Evolutionary conservation across 2,113 vertebrate species (phyloP).

Genomic region (Bubo bubo): DNA sequence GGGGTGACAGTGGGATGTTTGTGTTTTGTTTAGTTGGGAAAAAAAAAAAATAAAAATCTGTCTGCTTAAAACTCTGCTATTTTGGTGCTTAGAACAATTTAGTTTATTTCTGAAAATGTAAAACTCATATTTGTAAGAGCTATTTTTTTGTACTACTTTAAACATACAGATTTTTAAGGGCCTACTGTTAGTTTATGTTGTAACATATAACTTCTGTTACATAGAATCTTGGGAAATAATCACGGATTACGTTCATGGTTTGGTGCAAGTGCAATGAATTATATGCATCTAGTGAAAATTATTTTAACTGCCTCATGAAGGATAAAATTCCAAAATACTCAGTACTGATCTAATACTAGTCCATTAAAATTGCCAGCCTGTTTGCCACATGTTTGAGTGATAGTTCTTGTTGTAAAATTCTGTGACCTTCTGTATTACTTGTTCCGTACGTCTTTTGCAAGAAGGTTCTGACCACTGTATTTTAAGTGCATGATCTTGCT

Average conservation of each 20-base stretch:
- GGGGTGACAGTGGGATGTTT: neutral
- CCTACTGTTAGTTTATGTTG: neutral
- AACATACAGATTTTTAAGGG: no score
- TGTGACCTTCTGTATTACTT: neutral
- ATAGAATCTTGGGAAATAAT: neutral
- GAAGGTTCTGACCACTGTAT: neutral
- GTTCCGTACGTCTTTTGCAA: fast-evolving
- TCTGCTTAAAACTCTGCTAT: neutral
- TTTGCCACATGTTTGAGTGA: neutral
- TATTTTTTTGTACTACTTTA: neutral
- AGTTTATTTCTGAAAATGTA: neutral
- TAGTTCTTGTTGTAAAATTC: neutral
- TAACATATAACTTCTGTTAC: neutral
- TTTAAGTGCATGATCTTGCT: neutral
- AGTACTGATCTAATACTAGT: neutral
- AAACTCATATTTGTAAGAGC: neutral
- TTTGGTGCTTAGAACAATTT: neutral
- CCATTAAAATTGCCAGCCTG: neutral
- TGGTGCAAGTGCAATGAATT: neutral
- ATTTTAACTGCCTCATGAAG: neutral
- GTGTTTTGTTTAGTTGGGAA: neutral
- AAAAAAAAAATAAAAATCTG: neutral
- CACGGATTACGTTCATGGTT: neutral
- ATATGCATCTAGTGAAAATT: neutral
- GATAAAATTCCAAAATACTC: neutral